These are phyloP conservation scores for Canis aureus DNA, from an alignment of 2,113 vertebrate species.

Conservation along the genomic window DNA sequence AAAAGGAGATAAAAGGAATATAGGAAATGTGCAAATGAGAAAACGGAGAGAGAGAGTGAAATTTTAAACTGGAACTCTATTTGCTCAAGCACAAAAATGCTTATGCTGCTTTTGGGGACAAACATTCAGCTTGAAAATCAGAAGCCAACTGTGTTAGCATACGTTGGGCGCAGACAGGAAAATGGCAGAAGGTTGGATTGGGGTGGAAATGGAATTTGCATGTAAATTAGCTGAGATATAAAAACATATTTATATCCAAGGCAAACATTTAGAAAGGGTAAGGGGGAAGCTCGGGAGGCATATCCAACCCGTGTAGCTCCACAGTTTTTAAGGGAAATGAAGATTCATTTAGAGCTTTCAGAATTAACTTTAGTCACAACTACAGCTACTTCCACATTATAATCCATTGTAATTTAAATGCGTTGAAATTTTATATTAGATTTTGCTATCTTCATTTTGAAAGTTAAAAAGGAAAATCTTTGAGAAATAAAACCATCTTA, in stretches of 20 bases:
- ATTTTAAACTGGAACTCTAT: neutral
- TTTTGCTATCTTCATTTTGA: neutral
- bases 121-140: neutral
- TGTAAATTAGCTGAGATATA: conserved; percentile 11
- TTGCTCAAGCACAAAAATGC: conserved; percentile 8
- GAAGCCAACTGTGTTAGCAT: neutral
- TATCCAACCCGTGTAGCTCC: neutral
- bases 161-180: neutral
- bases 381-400: neutral
- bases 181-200: neutral
- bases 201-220: conserved; percentile 40
- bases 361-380: neutral
- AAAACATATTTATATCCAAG: neutral
- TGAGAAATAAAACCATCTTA: neutral
- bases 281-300: neutral
- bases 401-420: neutral
- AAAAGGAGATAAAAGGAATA: neutral
- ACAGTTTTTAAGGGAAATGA: neutral
- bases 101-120: neutral
- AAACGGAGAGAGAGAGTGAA: neutral
- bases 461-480: neutral
- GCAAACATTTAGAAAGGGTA: conserved; percentile 19
- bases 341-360: neutral
- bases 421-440: neutral
- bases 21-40: neutral